Base-by-base conservation (phyloP, 2,797 vertebrate species). In the Sebastes hubbsi region DNA sequence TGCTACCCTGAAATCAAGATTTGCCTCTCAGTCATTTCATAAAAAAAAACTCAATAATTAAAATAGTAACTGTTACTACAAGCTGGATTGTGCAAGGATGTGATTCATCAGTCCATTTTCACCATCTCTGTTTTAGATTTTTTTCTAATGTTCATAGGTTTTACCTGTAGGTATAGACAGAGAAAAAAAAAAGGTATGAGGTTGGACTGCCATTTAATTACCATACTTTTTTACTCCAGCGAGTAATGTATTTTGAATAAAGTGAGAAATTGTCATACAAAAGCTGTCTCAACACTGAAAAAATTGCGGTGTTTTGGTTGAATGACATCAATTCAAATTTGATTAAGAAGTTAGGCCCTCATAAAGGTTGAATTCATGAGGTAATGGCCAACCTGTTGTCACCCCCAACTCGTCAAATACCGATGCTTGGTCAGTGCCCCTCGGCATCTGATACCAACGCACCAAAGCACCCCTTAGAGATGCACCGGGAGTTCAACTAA, bases 1-100 rank as follows among this genome's bases (percentile, higher is more conserved):
- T 62, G 34, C 38, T 69, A 25, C 52, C 25, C 10, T 77, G 4
- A 82, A 81, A 78, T 55, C 7, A 67, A 71, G 72, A 70, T 32
- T 38, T 8, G 1, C 27, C 8, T 54, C n/a, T 32, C 11, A 24
- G 25, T 24, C 22, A 55, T 68, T 70, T 66, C 2, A 24, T 38
- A 8, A 60, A 4, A 4, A 24, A 27, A 49, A n/a, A 0, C 0
- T 14, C 49, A 54, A 55, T 1, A 78, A 58, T 9, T 42, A 8
- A 69, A 38, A 42, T 30, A 8, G 20, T 11, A 5, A 24, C 12
- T 52, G 38, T n/a, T 77, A 14, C 46, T 20, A 49, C 18, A 49
- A 56, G 49, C 16, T 30, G 25, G 18, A 25, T 25, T 27, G 24
- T 24, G 36, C 18, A 8, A 1, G 9, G 12, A 79, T 46, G 3